Evolutionary conservation across 2,797 vertebrate genomes (phyloP).

Genomic region (Mormyrus hasselquistii): DNA sequence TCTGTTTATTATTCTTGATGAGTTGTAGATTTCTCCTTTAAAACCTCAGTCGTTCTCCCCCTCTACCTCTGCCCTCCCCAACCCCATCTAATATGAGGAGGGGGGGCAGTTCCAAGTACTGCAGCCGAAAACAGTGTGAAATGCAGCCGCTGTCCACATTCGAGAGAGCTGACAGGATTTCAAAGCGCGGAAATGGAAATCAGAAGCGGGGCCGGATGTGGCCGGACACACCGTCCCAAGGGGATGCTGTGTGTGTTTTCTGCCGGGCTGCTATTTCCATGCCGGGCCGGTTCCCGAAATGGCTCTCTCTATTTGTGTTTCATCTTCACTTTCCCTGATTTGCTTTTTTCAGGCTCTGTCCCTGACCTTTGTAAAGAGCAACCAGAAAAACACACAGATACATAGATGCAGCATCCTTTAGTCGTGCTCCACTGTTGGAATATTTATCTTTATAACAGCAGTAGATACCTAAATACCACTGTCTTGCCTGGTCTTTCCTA

Average conservation of each 20-base stretch:
- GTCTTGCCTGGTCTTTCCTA: not conserved
- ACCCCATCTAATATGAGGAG: conserved; percentile 24
- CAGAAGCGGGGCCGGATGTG: conserved; percentile 53
- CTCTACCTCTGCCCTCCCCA: conserved; percentile 17
- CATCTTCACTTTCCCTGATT: conserved; percentile 46
- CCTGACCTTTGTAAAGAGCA: conserved; percentile 28
- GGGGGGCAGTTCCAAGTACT: conserved; percentile 45
- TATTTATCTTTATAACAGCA: not conserved
- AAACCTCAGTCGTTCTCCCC: not conserved
- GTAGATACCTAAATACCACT: not conserved
- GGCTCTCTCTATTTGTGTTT: conserved; percentile 47
- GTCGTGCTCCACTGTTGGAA: not conserved
- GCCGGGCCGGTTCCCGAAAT: conserved; percentile 45
- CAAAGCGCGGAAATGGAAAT: conserved; percentile 58
- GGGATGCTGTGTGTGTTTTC: conserved; percentile 51
- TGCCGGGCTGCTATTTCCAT: conserved; percentile 46
- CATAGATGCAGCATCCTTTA: conserved; percentile 3
- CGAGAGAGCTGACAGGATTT: conserved; percentile 59
- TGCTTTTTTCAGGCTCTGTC: conserved; percentile 26
- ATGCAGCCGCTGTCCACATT: conserved; percentile 54
- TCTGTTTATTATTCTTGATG: not conserved
- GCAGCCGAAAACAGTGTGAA: conserved; percentile 51
- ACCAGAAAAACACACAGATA: conserved; percentile 18
- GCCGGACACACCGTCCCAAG: conserved; percentile 45
- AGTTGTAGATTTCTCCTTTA: not conserved